These are phyloP conservation scores for Seira sanloemensis DNA, from an alignment of 2,888 invertebrate species.

Conservation along the genomic window DNA sequence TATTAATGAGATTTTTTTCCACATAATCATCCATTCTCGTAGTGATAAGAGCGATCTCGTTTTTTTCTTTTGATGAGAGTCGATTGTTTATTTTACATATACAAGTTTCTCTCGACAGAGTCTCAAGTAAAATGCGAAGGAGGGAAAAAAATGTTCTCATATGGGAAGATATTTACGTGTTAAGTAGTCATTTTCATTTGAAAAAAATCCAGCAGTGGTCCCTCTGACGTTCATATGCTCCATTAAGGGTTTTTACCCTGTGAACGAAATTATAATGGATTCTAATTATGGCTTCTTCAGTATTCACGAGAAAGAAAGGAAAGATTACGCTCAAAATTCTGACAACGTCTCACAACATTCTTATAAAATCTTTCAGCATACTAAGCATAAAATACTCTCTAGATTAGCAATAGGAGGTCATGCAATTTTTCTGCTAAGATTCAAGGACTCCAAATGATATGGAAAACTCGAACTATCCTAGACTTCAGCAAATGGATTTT, in stretches of 20 bases:
- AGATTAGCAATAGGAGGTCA: too few relatives aligned
- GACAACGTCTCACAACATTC: not conserved
- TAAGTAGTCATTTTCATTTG: slow-evolving; percentile 12
- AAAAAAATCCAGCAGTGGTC: slow-evolving; percentile 16
- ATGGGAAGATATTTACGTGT: not conserved
- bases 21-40: not conserved
- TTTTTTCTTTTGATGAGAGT: not conserved
- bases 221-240: not conserved
- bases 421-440: too few relatives aligned
- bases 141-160: not conserved
- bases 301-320: not conserved
- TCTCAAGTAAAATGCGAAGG: not conserved
- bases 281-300: too few relatives aligned
- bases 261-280: not conserved
- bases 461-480: too few relatives aligned
- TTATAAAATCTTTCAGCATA: too few relatives aligned
- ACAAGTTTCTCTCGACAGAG: not conserved
- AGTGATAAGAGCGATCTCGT: not conserved
- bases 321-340: not conserved
- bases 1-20: not conserved
- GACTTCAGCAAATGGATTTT: too few relatives aligned
- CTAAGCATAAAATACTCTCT: too few relatives aligned
- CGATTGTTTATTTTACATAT: not conserved
- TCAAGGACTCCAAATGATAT: too few relatives aligned
- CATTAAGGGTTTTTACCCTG: not conserved